Base-by-base conservation (phyloP, 2,888 invertebrate genomes). In the Rhamnusium bicolor region DNA sequence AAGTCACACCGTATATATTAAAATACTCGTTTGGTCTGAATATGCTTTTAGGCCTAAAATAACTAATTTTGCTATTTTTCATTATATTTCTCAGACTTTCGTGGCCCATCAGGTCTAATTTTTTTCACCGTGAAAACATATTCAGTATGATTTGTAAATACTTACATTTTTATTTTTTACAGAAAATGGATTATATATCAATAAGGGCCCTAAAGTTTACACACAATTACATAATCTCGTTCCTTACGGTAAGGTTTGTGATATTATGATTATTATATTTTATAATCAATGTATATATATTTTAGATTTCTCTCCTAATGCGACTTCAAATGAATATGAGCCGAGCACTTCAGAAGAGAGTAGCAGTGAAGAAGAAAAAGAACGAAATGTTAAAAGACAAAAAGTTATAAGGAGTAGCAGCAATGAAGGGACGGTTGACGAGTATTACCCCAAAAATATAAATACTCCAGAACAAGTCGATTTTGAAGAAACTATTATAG, bases 391-490 rank as follows among this genome's bases (percentile, higher is more conserved):
- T 46, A 46, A 46, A 46, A 46, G 46, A 46, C 46, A 46, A 10
- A n/a, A 46, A 46, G 46, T 46, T 46, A 46, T 46, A 46, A 46
- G n/a, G 46, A 46, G 46, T 46, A 46, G 46, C 46, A 46, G 46
- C 46, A 46, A 46, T 46, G 46, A 46, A 46, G 46, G 10, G n/a
- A 46, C 46, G 10, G 46, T 46, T 46, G 46, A 46, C 46, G 46
- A 46, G 46, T 5, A 46, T 46, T 46, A 46, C n/a, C 46, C 46
- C n/a, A n/a, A 46, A 46, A 46, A 46, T 46, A 46, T 46, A 46
- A 46, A 46, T 46, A 46, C 46, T 46, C 46, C 46, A n/a, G 46
- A 46, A 46, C 46, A 10, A 46, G 46, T n/a, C n/a, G 46, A 46
- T 46, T 46, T 46, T 46, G 46, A 8, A 46, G 46, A 46, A 10